Conservation (phyloP, 2,113 vertebrate genomes). For the Columba livia region DNA sequence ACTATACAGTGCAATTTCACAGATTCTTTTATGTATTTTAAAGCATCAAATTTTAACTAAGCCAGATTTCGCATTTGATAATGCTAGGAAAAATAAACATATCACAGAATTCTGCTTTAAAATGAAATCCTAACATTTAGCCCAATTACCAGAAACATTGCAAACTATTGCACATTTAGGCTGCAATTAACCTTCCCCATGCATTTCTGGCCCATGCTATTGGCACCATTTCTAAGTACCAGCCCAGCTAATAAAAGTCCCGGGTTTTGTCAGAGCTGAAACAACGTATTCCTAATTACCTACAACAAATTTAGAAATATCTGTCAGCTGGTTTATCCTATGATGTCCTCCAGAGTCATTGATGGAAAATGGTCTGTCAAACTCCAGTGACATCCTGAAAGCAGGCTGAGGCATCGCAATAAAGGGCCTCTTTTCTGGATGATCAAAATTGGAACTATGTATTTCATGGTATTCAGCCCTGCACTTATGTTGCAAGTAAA, state of each 20-base stretch:
- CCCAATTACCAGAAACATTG: not conserved
- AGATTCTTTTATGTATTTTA: not conserved
- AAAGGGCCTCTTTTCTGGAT: not conserved
- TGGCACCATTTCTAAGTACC: not conserved
- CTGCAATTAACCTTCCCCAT: not conserved
- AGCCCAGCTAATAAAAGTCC: not conserved
- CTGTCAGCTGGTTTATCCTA: not conserved
- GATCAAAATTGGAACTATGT: not conserved
- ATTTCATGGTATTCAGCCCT: not conserved
- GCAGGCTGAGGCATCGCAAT: not conserved
- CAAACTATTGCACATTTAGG: not conserved
- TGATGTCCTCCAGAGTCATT: not conserved
- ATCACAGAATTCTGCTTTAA: not conserved
- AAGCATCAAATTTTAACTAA: not conserved
- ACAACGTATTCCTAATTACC: not conserved
- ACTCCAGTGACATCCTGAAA: not conserved
- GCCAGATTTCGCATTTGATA: not conserved
- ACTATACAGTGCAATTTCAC: not conserved
- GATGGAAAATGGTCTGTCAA: not conserved
- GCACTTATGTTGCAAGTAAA: not conserved
- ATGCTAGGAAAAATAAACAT: not conserved
- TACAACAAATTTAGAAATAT: not conserved
- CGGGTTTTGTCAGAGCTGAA: not conserved
- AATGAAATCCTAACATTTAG: not conserved
- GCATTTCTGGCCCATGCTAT: not conserved